phyloP scores from a whole-genome alignment of 2,113 vertebrate genomes.

The Terrapene triunguis region DNA sequence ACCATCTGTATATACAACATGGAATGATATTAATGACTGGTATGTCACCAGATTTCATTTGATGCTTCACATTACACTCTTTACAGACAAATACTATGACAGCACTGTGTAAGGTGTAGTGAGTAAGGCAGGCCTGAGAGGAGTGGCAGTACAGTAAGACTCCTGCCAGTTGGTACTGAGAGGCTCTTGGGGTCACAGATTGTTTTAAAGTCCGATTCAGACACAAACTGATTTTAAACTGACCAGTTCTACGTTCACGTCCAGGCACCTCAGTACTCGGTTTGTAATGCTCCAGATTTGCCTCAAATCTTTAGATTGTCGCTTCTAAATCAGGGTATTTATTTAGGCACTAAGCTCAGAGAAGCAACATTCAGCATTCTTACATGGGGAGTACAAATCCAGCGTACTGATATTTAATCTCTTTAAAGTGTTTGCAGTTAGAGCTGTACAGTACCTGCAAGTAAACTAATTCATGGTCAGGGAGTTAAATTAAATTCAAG shows the following conservation, averaged over 20 bases:
- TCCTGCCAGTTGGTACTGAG: background rate
- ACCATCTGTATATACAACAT: background rate
- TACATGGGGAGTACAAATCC: background rate
- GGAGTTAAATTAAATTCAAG: background rate
- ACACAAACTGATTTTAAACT: background rate
- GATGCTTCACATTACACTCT: background rate
- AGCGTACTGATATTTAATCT: background rate
- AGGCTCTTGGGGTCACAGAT: background rate
- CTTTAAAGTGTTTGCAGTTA: background rate
- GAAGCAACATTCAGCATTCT: background rate
- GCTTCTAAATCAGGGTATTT: background rate
- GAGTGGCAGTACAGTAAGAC: background rate
- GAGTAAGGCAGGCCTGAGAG: background rate
- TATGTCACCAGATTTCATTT: background rate
- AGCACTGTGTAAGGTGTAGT: background rate
- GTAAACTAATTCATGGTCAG: background rate
- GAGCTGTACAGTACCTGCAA: background rate
- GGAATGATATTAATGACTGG: background rate
- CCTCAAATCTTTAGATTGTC: background rate
- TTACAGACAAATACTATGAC: background rate
- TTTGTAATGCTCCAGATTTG: background rate
- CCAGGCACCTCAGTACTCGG: background rate
- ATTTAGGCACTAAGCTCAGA: background rate
- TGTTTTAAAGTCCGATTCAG: background rate
- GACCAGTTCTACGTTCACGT: background rate